Evolutionary conservation across 1,140 invertebrate species (phyloP).

Genomic region (Drosophila eugracilis): DNA sequence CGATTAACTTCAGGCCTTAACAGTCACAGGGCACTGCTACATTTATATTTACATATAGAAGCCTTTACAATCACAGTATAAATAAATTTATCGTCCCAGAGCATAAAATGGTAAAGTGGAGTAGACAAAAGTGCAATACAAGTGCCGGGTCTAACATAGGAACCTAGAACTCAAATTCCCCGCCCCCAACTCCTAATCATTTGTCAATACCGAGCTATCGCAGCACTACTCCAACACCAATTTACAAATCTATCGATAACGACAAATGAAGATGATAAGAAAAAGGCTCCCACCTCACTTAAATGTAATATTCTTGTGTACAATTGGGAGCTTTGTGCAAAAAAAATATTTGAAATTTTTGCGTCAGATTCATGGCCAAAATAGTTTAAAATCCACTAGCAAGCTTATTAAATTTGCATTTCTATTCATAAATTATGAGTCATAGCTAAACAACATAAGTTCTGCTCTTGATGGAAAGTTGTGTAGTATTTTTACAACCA

Average conservation of each 20-base stretch:
- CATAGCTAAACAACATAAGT: background rate
- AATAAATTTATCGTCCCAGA: background rate
- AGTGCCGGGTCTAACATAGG: background rate
- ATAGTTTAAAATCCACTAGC: slow-evolving; percentile 16
- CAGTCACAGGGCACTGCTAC: too few species aligned
- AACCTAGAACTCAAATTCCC: background rate
- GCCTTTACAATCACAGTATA: background rate
- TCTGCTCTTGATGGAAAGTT: background rate
- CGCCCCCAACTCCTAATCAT: background rate
- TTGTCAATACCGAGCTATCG: slow-evolving; percentile 4
- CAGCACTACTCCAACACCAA: background rate
- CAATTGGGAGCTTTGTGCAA: slow-evolving; percentile 1
- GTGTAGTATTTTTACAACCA: too few species aligned
- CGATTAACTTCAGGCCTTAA: background rate
- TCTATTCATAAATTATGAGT: background rate
- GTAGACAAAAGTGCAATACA: background rate
- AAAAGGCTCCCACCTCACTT: background rate
- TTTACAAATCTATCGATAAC: slow-evolving; percentile 1
- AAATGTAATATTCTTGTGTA: slow-evolving; percentile 3
- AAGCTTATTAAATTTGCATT: slow-evolving; percentile 9
- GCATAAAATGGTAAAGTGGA: background rate
- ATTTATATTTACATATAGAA: background rate
- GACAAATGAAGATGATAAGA: slow-evolving; percentile 1
- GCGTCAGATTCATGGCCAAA: slow-evolving; percentile 21
- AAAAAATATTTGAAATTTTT: slow-evolving; percentile 15